Evolutionary conservation across 2,797 vertebrate genomes (phyloP), one percentile per base, ranked within the genome.

Genomic region (Lateolabrax maculatus): DNA sequence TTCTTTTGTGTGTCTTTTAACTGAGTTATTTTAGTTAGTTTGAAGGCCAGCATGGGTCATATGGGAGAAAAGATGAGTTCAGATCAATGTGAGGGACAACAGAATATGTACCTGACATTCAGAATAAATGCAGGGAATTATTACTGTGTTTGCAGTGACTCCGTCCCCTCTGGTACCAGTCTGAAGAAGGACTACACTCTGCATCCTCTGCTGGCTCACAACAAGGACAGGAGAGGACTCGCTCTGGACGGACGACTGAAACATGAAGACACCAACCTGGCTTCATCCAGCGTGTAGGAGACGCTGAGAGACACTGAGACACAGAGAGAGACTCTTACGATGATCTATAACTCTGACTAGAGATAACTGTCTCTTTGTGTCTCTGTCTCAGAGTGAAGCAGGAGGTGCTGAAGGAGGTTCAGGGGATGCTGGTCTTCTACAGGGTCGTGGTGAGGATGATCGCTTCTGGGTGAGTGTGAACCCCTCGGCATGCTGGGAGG

Each of bases 371-470:
- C 7, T 49, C 15, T 37, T 1, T 37, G 31, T 64, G 48, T 74
- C 18, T 81, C 7, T 80, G 63, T 68, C 10, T 74, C 88, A 92
- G 89, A 71, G 89, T 92, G 77, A 93, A 89, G 75, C 78, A 91
- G 74, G 91, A 97, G 55, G 95, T 96, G 46, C 92, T 98, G 89
- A 97, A 95, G 90, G 96, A 97, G 5, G 93, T 99, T 37, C 92
- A 97, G 93, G 98, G 98, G 18, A 98, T 99, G 80, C 86, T 98
- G 83, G 96, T 99, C 68, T 95, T 96, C 60, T 99, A 99, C 86
- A 97, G 94, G 87, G 88, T 98, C 80, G 96, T 97, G 65, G 93
- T 97, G 87, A 97, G 94, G 90, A 96, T 98, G 87, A 96, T 93
- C 0, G 96, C 97, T 18, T 95, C 96, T 0, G 97, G 97, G 98